A percentile compares a stretch with the other conserved stretches of the same genome.
phyloP scores from a whole-genome alignment of 2,888 invertebrate species.

The Acholoe squamosa region DNA sequence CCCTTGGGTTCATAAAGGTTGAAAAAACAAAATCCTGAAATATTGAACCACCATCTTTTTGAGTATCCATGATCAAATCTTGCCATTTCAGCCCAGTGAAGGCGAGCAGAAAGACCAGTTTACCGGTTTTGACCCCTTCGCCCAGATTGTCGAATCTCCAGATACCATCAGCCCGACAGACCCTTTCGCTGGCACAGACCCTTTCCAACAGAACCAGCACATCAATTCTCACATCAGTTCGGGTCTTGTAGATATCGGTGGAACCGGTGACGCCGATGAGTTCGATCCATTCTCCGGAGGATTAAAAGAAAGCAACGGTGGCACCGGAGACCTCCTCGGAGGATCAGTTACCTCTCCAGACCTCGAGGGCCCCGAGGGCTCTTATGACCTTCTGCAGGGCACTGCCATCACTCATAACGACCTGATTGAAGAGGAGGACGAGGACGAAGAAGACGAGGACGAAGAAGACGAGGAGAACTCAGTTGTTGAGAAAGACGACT shows the following conservation, averaged over 20 bases:
- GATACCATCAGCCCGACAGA: constrained; percentile 52
- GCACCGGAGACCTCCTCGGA: constrained; percentile 10
- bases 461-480: constrained; percentile 56
- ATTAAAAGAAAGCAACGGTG: background rate
- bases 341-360: constrained; percentile 10
- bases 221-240: background rate
- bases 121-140: constrained; percentile 51
- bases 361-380: constrained; percentile 38
- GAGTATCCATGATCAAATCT: background rate
- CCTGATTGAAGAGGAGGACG: constrained; percentile 5
- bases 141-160: constrained; percentile 52
- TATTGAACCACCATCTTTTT: no score
- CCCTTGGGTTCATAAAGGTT: no score
- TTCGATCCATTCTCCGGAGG: constrained; percentile 4
- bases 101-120: constrained; percentile 41
- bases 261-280: background rate
- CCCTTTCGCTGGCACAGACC: constrained; percentile 39
- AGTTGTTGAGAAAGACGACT: constrained; percentile 53
- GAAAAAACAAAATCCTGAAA: no score
- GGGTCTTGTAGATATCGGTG: background rate
- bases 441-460: constrained; percentile 53
- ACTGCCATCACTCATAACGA: background rate
- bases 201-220: constrained; percentile 2
- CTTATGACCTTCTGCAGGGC: constrained; percentile 29
- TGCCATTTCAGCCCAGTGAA: constrained; percentile 48